Evolutionary conservation across 2,113 vertebrate species (phyloP).

Genomic region (Esox niger): DNA sequence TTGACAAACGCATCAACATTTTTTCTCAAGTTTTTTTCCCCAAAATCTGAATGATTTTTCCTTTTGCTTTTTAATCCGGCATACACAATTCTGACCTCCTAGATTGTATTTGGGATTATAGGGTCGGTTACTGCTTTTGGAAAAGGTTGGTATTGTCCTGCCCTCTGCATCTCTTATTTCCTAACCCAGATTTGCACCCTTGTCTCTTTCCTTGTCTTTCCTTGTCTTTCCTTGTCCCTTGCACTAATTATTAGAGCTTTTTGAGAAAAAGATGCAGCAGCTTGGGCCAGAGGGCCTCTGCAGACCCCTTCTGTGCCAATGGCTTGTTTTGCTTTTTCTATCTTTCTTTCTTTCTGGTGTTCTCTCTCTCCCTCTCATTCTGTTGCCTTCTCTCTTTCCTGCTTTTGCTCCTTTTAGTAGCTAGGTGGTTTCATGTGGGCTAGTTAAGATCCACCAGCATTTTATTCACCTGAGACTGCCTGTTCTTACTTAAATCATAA

Average conservation of each 20-base stretch:
- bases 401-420: constrained; percentile 12
- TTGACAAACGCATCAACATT: constrained; percentile 47
- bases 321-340: constrained; percentile 70
- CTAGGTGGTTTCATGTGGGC: background rate
- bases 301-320: constrained; percentile 64
- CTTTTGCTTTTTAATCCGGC: constrained; percentile 52
- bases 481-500: background rate
- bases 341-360: constrained; percentile 5
- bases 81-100: constrained; percentile 93
- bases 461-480: background rate
- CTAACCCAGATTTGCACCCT: constrained; percentile 84
- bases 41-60: constrained; percentile 67
- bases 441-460: background rate
- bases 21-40: constrained; percentile 27
- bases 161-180: constrained; percentile 90
- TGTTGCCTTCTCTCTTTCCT: constrained; percentile 19
- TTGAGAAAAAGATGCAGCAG: constrained; percentile 66
- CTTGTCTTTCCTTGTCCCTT: constrained; percentile 58
- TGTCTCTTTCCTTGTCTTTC: constrained; percentile 56
- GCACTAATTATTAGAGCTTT: constrained; percentile 85
- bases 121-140: constrained; percentile 96
- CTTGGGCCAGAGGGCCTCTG: constrained; percentile 68
- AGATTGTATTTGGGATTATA: constrained; percentile 99
- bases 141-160: constrained; percentile 99
- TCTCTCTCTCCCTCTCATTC: constrained; percentile 54